phyloP scores from a whole-genome alignment of 2,797 vertebrate genomes.

The Gallinago nigripennis region DNA sequence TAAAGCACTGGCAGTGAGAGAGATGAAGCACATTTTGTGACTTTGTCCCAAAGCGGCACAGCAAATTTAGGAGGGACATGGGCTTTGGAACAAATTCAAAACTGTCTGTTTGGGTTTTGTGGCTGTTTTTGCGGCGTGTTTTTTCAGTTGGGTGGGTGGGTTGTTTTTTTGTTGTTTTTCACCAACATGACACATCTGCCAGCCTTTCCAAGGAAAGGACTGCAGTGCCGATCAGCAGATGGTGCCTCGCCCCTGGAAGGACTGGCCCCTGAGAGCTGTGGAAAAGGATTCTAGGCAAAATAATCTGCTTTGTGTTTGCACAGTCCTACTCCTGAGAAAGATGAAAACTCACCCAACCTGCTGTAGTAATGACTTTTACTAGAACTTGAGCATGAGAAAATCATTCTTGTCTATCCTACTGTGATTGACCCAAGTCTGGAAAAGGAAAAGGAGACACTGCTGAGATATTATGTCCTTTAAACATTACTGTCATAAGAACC shows the following conservation, averaged over 20 bases:
- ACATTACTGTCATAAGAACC: background rate
- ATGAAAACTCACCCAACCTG: background rate
- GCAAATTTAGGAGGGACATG: background rate
- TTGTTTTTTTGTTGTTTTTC: background rate
- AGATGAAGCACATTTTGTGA: background rate
- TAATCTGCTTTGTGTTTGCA: background rate
- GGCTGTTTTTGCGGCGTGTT: background rate
- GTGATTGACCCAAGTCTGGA: background rate
- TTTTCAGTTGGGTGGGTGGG: background rate
- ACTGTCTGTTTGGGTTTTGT: background rate
- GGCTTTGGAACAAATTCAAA: slow-evolving; percentile 1
- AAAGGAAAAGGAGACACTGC: background rate
- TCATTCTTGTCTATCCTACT: background rate
- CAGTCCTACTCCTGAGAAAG: background rate
- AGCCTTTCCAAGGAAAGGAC: background rate
- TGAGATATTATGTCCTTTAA: background rate
- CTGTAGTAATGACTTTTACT: background rate
- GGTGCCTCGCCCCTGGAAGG: accelerated
- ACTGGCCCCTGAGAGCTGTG: background rate
- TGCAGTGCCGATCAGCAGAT: accelerated
- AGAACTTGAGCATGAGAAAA: slow-evolving; percentile 3
- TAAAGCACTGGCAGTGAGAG: background rate
- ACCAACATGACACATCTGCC: background rate
- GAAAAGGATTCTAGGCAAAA: background rate
- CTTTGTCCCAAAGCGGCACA: background rate